phyloP scores from a whole-genome alignment of 2,888 invertebrate species.

The Sinhomidia bicolor region DNA sequence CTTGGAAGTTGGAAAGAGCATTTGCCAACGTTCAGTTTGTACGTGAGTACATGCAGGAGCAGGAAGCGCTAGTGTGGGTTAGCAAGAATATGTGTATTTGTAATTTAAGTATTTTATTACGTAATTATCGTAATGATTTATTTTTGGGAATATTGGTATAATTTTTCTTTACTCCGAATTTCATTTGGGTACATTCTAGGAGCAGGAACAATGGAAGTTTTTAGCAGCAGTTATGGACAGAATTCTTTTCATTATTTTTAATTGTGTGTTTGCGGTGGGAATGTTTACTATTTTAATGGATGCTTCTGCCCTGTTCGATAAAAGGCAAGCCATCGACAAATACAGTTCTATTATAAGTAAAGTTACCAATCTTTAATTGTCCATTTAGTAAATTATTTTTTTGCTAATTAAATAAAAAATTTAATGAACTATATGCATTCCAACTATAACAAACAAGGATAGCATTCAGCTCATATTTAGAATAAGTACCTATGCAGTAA shows the following conservation, averaged over 20 bases:
- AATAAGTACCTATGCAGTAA: too few relatives aligned
- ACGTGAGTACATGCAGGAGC: neutral
- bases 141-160: too few relatives aligned
- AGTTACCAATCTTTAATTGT: too few relatives aligned
- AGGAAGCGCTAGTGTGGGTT: neutral
- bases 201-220: neutral
- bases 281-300: neutral
- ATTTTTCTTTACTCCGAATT: neutral
- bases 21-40: neutral
- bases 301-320: neutral
- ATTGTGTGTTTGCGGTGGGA: neutral
- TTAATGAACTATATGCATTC: too few relatives aligned
- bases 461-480: too few relatives aligned
- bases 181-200: neutral
- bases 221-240: neutral
- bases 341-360: too few relatives aligned
- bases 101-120: neutral
- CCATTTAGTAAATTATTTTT: too few relatives aligned
- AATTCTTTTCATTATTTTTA: neutral
- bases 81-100: neutral
- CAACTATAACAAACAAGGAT: too few relatives aligned
- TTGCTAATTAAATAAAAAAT: too few relatives aligned
- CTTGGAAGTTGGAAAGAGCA: neutral
- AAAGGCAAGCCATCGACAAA: neutral
- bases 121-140: too few relatives aligned